Conservation (phyloP, 2,888 invertebrate genomes). For the Gibbula magus region DNA sequence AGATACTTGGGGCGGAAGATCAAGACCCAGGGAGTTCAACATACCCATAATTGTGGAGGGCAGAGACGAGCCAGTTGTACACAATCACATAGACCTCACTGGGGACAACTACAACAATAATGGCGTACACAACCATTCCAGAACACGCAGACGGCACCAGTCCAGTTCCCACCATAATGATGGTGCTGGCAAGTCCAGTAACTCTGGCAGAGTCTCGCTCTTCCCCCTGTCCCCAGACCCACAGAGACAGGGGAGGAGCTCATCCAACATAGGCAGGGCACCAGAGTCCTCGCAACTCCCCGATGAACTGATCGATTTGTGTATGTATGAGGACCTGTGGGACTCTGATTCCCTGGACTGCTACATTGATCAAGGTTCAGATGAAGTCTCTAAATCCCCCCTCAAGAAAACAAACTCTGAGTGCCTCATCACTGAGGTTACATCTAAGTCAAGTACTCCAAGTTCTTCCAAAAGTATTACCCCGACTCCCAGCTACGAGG, state of each 20-base stretch:
- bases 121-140: neutral
- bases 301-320: neutral
- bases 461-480: conserved; percentile 34
- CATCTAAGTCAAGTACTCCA: neutral
- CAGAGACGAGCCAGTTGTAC: neutral
- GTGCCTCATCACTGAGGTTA: neutral
- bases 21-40: neutral
- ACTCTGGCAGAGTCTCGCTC: neutral
- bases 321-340: neutral
- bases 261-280: neutral
- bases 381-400: neutral
- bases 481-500: conserved; percentile 48
- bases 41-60: neutral
- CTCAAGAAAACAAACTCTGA: neutral
- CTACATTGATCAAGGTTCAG: neutral
- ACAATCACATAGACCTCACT: neutral
- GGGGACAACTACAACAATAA: neutral
- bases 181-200: neutral
- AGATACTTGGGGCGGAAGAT: neutral
- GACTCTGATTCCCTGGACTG: neutral
- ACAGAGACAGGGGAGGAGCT: neutral
- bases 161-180: neutral
- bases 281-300: neutral
- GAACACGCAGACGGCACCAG: neutral
- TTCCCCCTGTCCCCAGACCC: neutral